Evolutionary conservation across 2,113 vertebrate species (phyloP), one percentile per base, ranked within the genome.

Genomic region (Lepisosteus osseus): DNA sequence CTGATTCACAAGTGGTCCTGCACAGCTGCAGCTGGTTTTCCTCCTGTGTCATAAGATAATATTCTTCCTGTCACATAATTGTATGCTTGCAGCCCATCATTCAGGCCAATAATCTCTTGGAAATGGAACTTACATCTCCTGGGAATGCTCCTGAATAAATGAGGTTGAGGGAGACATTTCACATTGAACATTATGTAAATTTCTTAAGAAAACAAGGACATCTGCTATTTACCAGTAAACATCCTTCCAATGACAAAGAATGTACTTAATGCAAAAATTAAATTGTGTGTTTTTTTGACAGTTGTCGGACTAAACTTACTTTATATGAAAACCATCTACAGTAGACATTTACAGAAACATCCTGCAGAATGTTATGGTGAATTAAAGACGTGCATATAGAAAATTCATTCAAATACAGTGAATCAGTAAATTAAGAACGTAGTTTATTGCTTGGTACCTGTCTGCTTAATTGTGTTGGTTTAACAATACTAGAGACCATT

Each of bases 181-280:
- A 75, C 70, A 71, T 70, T 69, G 72, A 61, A 65, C 61, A 66
- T 74, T 81, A 78, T 81, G 77, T 78, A 81, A 78, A 81, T 81
- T 74, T 54, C 61, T 68, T 72, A 77, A 75, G 74, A 78, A 78
- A 81, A 77, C 79, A 77, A 76, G 74, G 72, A 81, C 79, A 78
- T 78, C 79, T 78, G 76, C 74, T 78, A 77, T 81, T 77, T 81
- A 73, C 71, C 69, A 77, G 72, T 75, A 73, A 77, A 78, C 72
- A 74, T 76, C 65, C 64, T 76, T 71, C 73, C 70, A 68, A 70
- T 72, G 67, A 66, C 69, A 75, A 72, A 65, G 69, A 77, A 44
- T 17, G 54, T 42, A 67, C 76, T 76, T 76, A 78, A 81, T 76
- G 66, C 63, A 72, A 70, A 72, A 76, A 76, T 76, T 59, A 61